A percentile compares a stretch with the other conserved stretches of the same genome.
phyloP scores from a whole-genome alignment of 2,888 invertebrate species.

The Erpobdella octoculata region DNA sequence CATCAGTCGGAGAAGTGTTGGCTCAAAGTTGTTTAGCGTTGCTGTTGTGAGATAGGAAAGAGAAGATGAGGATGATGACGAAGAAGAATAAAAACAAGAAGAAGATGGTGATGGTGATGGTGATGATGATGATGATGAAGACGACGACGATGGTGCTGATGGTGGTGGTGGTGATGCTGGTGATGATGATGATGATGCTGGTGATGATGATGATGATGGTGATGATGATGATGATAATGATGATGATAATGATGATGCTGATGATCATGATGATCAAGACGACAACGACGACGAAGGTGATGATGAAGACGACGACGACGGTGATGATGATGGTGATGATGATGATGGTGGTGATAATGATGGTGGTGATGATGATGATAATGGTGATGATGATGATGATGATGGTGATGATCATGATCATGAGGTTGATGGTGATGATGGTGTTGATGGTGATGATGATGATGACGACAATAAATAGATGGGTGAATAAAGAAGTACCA shows the following conservation, averaged over 20 bases:
- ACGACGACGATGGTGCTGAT: neutral
- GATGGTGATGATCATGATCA: constrained; percentile 30
- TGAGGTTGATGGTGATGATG: constrained; percentile 28
- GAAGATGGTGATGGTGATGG: neutral
- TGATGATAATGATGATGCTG: constrained; percentile 8
- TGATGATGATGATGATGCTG: constrained; percentile 19
- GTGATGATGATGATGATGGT: constrained; percentile 22
- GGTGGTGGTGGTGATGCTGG: neutral
- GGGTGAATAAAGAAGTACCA: too few species aligned
- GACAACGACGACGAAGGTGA: neutral
- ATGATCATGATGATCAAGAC: neutral
- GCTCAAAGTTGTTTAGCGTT: neutral
- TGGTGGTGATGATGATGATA: constrained; percentile 15
- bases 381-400: constrained; percentile 14
- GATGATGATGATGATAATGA: constrained; percentile 18
- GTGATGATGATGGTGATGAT: neutral
- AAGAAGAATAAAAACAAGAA: neutral
- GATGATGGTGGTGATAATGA: constrained; percentile 7
- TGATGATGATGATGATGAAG: constrained; percentile 9
- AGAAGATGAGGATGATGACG: neutral
- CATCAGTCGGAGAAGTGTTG: constrained; percentile 13
- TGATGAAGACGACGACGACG: neutral
- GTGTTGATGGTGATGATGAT: constrained; percentile 28
- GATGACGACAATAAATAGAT: constrained; percentile 27
- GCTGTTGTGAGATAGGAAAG: neutral